Evolutionary conservation across 2,113 vertebrate genomes (phyloP), one percentile per base, ranked within the genome.

Genomic region (Rissa tridactyla): DNA sequence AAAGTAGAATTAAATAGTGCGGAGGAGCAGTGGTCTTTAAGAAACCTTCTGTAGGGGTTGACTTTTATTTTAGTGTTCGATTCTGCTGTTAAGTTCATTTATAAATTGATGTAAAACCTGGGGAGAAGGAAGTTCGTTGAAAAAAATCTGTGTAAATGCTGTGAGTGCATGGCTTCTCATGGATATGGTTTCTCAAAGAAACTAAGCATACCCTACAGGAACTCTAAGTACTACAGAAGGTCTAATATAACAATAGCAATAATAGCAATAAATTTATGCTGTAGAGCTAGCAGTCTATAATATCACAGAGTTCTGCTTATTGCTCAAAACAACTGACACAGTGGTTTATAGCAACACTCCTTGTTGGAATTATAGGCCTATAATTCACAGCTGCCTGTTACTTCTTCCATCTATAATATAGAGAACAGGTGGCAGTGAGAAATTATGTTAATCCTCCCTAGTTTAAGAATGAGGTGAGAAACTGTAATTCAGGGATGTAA

Each of bases 361-460:
- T 82, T 68, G 36, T 64, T 89, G 83, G 92, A 96, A 91, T 96
- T 95, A 95, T 55, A 91, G 83, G 49, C 73, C 91, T 76, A 57
- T 95, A 96, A 97, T 89, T 95, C 95, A 94, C 94, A 95, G 65
- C 77, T 94, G 94, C 70, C 88, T 85, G 44, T 79, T 96, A 75
- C 40, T 94, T 96, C 91, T 44, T 85, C 61, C 66, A 89, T 62
- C 58, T 92, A 46, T 89, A 97, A 94, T 82, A 94, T 30, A 92
- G 38, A 92, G 81, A 94, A 96, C 94, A 97, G 94, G 91, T 96
- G 92, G 61, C 70, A 69, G 65, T 72, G 88, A 64, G 66, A 94
- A 97, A 92, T 19, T 80, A 42, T 79, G 77, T 65, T 92, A 97
- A 94, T 91, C 88, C 68, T 90, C 30, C 55, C 65, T 38, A 82